A percentile compares a stretch with the other conserved stretches of the same genome.
phyloP scores from a whole-genome alignment of 2,113 vertebrate genomes.

The Laterallus jamaicensis region DNA sequence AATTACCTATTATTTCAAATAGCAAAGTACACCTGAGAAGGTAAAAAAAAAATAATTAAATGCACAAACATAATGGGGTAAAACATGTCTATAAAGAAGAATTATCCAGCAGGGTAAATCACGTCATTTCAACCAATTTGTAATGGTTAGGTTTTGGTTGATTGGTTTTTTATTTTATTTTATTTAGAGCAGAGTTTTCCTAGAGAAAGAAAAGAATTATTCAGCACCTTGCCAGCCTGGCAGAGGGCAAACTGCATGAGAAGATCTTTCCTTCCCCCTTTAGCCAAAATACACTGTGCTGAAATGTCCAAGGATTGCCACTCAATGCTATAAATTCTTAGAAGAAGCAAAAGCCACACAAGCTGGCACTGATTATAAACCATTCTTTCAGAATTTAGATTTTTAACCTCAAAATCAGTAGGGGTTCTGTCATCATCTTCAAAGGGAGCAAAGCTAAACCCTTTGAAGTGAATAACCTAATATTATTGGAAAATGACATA shows the following conservation, averaged over 20 bases:
- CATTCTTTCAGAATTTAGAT: background rate
- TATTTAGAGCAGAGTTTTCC: background rate
- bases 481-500: background rate
- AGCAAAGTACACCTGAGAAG: background rate
- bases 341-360: background rate
- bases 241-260: background rate
- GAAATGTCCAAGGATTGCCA: background rate
- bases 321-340: background rate
- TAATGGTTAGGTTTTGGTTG: background rate
- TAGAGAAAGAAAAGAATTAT: background rate
- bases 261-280: background rate
- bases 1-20: background rate
- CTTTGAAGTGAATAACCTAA: background rate
- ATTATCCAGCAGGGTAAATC: background rate
- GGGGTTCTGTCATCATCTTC: background rate
- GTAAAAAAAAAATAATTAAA: background rate
- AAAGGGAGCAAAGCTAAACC: background rate
- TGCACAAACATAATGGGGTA: background rate
- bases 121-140: rapidly evolving
- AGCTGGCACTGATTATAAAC: background rate
- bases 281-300: background rate
- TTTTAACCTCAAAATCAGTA: slow-evolving; percentile 10
- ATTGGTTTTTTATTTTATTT: background rate
- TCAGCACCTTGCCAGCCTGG: background rate
- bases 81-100: background rate